Percentiles rank a stretch among this genome's conserved stretches.
Conservation (phyloP, 1,140 invertebrate genomes). For the Heliconius eleuchia region DNA sequence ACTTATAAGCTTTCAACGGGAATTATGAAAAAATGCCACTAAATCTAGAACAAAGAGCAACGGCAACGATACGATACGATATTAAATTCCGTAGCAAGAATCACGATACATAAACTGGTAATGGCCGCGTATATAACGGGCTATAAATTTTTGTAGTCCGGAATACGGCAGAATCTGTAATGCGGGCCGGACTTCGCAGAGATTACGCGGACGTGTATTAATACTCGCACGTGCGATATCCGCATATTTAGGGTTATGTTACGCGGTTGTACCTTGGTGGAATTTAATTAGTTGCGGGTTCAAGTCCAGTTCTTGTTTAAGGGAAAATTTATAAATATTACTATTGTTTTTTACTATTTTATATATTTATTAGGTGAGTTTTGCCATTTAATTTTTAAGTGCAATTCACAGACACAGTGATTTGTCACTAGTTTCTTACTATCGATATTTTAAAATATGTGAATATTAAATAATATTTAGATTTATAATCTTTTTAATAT, state of each 20-base stretch:
- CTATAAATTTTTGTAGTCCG: conserved; percentile 82
- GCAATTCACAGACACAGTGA: too few species aligned
- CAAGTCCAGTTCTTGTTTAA: neutral
- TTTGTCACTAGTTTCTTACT: too few species aligned
- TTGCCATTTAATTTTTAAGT: too few species aligned
- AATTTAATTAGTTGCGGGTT: neutral
- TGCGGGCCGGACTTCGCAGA: conserved; percentile 65
- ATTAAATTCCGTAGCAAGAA: conserved; percentile 69
- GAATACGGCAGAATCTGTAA: conserved; percentile 61
- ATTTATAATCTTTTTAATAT: too few species aligned
- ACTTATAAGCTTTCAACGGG: neutral
- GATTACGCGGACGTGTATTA: conserved; percentile 75
- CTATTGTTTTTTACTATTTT: too few species aligned
- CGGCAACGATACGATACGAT: conserved; percentile 35
- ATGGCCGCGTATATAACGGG: conserved; percentile 54
- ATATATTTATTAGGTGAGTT: too few species aligned
- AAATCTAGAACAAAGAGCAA: conserved; percentile 47
- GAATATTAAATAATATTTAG: too few species aligned
- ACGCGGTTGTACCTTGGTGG: neutral
- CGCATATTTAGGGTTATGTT: conserved; percentile 41
- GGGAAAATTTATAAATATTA: too few species aligned
- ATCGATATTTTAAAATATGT: too few species aligned
- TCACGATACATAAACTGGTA: conserved; percentile 70
- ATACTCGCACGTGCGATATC: conserved; percentile 51
- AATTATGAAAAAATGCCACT: conserved; percentile 21